These are phyloP conservation scores for Myathropa florea DNA, from an alignment of 2,888 invertebrate species.

Conservation along the genomic window DNA sequence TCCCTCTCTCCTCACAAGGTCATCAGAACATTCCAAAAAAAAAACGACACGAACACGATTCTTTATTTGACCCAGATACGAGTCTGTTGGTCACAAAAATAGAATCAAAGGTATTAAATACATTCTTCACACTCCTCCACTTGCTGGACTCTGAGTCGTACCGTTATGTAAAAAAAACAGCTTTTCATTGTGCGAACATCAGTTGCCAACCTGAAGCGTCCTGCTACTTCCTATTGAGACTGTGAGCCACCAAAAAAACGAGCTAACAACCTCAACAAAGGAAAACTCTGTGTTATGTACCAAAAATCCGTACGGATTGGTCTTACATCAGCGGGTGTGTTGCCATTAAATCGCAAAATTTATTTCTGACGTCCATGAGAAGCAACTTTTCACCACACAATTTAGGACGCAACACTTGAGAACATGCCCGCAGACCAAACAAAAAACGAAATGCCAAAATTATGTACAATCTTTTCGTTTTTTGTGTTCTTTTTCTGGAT, in stretches of 20 bases:
- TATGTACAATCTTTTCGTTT: neutral
- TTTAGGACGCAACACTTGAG: conserved; percentile 33
- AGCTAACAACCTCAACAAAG: neutral
- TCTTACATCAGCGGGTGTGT: neutral
- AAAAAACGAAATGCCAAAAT: neutral
- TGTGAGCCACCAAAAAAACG: neutral
- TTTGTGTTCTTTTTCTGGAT: neutral
- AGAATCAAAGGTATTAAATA: neutral
- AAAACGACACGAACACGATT: neutral
- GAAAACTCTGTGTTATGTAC: neutral
- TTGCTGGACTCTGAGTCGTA: neutral
- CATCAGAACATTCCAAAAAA: neutral
- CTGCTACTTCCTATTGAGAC: neutral
- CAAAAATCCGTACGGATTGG: neutral
- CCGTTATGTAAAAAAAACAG: no score
- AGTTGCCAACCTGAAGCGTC: neutral
- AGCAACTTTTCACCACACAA: conserved; percentile 33
- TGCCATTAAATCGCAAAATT: conserved; percentile 27
- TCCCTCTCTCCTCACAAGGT: neutral
- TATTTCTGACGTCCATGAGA: conserved; percentile 31
- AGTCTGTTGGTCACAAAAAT: neutral
- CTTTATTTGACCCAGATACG: neutral
- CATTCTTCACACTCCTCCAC: neutral
- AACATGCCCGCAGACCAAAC: neutral
- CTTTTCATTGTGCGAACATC: neutral